These are phyloP conservation scores for Drosophila willistoni DNA, from an alignment of 1,140 invertebrate genomes.

Conservation along the genomic window DNA sequence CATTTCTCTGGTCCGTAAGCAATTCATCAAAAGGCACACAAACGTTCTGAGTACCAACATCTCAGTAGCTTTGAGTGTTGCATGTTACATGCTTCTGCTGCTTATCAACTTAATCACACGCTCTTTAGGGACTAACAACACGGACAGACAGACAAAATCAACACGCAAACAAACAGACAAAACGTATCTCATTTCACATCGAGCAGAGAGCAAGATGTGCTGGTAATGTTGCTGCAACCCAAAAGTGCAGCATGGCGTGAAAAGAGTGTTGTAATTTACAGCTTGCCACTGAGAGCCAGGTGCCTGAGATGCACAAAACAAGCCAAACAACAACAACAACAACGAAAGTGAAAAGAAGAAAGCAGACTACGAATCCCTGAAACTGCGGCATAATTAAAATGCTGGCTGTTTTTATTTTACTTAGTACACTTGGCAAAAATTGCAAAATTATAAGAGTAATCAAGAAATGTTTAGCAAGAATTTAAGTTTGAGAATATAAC, in stretches of 20 bases:
- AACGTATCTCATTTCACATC: conserved; percentile 37
- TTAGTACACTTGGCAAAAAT: conserved; percentile 12
- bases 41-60: conserved; percentile 39
- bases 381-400: conserved; percentile 69
- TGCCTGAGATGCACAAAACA: conserved; percentile 48
- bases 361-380: conserved; percentile 24
- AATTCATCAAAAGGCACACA: conserved; percentile 57
- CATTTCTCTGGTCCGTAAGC: conserved; percentile 31
- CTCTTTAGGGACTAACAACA: conserved; percentile 31
- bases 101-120: conserved; percentile 73
- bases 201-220: conserved; percentile 12
- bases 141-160: conserved; percentile 21
- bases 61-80: conserved; percentile 34
- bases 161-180: conserved; percentile 43
- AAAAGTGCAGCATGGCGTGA: conserved; percentile 76
- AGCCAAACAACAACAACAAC: conserved; percentile 16
- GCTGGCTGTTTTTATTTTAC: conserved; percentile 42
- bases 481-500: too few relatives aligned
- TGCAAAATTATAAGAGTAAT: neutral
- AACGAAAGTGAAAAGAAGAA: conserved; percentile 17
- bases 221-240: conserved; percentile 33
- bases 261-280: conserved; percentile 78
- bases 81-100: conserved; percentile 36
- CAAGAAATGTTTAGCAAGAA: neutral
- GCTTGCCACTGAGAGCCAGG: conserved; percentile 32